Evolutionary conservation across 2,888 invertebrate species (phyloP), one percentile per base, ranked within the genome.

Genomic region (Gryllus longicercus): DNA sequence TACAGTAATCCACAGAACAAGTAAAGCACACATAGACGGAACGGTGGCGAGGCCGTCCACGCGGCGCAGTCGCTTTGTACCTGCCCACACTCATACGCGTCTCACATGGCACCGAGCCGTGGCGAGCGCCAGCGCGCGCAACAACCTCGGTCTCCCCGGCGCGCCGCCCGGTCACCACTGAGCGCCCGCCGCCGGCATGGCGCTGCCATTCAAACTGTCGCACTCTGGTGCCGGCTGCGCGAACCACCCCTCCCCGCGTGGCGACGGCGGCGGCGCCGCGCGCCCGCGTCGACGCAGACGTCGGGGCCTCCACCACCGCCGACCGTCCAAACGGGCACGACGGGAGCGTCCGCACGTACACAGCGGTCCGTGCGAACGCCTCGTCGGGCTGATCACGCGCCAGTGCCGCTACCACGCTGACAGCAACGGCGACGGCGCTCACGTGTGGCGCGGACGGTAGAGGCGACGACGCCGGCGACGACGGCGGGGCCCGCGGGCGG

Each of bases 271-370:
- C 63, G 63, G 16, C 16, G 16, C 16, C 14, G 16, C 63, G 63
- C 78, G 78, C 51, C 78, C 50, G 23, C 78, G 78, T 51, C 12
- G 50, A 50, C 50, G n/a, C 51, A 18, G 50, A 50, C 50, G n/a
- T 51, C 50, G 50, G 4, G 21, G n/a, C 50, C 78, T 5, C 50
- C 86, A 93, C 94, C 93, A 93, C 94, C 74, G 79, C 81, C 51
- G 74, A 50, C 76, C 79, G 11, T 3, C 16, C 63, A 14, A 63
- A 14, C 63, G 63, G 16, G n/a, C 63, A 63, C 63, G 14, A 63
- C 63, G 63, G n/a, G 63, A 14, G 63, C 63, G 63, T 63, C n/a
- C 63, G 63, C 14, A n/a, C 63, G 63, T n/a, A n/a, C 63, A 63
- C 63, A 63, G 63, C 63, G 63, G 38, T n/a, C 63, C 63, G 63